These are phyloP conservation scores for Taxidea taxus DNA, from an alignment of 2,113 vertebrate species.

Conservation along the genomic window DNA sequence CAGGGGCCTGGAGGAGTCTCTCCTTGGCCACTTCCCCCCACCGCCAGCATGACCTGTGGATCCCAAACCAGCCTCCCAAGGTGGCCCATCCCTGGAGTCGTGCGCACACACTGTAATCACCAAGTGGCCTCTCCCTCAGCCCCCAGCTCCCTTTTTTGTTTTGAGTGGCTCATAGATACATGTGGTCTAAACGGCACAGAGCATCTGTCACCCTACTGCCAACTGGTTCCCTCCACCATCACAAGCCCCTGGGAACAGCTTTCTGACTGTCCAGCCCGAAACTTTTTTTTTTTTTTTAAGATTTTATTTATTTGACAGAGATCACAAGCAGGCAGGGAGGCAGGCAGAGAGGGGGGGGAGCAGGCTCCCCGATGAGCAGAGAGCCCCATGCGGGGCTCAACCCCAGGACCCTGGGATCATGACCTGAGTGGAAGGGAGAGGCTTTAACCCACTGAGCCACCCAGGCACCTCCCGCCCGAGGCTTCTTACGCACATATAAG, in stretches of 20 bases:
- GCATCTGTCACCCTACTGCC: not conserved
- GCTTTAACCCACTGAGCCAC: too few relatives aligned
- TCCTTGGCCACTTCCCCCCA: not conserved
- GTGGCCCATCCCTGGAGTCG: not conserved
- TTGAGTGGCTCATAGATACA: accelerated
- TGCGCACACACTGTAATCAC: not conserved
- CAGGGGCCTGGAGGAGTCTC: not conserved
- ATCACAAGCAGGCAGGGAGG: too few relatives aligned
- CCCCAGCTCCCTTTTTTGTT: not conserved
- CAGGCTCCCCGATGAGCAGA: too few relatives aligned
- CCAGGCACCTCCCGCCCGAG: not conserved
- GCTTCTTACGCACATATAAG: accelerated
- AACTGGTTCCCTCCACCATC: not conserved
- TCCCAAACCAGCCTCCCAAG: not conserved
- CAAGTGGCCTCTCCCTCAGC: not conserved
- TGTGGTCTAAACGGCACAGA: not conserved
- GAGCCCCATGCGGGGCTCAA: too few relatives aligned
- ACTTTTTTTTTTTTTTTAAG: too few relatives aligned
- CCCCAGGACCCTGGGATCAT: too few relatives aligned
- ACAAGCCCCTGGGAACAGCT: accelerated
- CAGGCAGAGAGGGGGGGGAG: too few relatives aligned
- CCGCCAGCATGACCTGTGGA: accelerated
- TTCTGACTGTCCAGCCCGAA: not conserved
- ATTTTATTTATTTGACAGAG: too few relatives aligned
- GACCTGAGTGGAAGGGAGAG: too few relatives aligned